phyloP scores from a whole-genome alignment of 2,113 vertebrate genomes.

The Heliornis fulica region DNA sequence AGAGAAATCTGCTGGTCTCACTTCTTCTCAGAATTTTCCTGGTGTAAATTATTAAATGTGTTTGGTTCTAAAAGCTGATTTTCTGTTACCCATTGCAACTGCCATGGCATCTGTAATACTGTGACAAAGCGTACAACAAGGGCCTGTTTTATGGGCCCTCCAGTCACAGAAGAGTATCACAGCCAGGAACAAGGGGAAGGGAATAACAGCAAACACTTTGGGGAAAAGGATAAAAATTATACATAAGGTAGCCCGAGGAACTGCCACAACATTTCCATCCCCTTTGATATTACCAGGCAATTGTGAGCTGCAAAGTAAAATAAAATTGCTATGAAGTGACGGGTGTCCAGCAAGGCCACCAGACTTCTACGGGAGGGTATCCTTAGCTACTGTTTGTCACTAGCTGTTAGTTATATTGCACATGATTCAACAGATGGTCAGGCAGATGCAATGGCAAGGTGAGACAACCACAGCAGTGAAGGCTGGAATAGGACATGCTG shows the following conservation, averaged over 20 bases:
- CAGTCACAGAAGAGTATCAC: neutral
- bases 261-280: neutral
- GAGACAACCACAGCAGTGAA: constrained; percentile 49
- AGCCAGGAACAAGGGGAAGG: neutral
- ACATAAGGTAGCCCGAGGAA: neutral
- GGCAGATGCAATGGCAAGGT: constrained; percentile 68
- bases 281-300: neutral
- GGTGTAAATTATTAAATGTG: neutral
- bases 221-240: neutral
- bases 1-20: neutral
- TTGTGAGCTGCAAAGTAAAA: neutral
- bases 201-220: neutral
- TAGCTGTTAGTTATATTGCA: constrained; percentile 56
- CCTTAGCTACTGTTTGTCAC: constrained; percentile 50
- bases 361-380: neutral
- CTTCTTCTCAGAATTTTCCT: neutral
- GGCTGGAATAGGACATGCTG: constrained; percentile 50
- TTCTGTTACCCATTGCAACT: neutral
- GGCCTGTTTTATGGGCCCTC: neutral
- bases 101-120: neutral
- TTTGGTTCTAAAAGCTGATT: neutral
- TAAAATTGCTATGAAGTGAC: neutral
- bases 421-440: constrained; percentile 61
- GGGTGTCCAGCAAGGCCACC: neutral
- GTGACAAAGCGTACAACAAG: neutral